Evolutionary conservation across 2,797 vertebrate genomes (phyloP).

Genomic region (Phataginus tricuspis): DNA sequence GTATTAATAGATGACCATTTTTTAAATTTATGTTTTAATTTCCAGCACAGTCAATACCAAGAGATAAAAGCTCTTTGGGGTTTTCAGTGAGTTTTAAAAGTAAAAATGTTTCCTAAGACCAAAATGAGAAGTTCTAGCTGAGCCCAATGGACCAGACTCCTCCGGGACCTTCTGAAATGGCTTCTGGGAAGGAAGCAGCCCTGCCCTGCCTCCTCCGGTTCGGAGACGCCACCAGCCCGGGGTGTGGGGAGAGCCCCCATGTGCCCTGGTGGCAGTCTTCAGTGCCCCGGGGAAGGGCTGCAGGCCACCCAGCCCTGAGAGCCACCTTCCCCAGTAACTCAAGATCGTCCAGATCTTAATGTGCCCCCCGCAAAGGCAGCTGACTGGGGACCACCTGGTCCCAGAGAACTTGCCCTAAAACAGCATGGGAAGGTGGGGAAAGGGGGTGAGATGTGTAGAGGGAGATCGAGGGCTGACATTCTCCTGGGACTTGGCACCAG

Average conservation of each 20-base stretch:
- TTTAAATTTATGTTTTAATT: background rate
- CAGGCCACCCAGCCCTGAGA: background rate
- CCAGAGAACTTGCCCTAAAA: background rate
- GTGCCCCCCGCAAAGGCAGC: background rate
- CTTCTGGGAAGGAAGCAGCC: background rate
- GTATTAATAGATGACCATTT: background rate
- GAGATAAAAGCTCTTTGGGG: background rate
- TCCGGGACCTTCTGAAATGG: background rate
- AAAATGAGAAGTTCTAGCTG: background rate
- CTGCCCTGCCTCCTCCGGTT: too few species aligned
- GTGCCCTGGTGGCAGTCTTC: background rate
- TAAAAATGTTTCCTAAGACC: background rate
- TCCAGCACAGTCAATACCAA: background rate
- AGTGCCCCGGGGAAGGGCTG: background rate
- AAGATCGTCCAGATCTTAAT: background rate
- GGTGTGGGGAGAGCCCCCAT: too few species aligned
- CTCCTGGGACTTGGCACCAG: background rate
- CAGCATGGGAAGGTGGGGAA: rapidly evolving
- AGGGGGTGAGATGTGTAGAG: background rate
- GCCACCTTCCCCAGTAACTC: background rate
- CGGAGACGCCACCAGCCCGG: background rate
- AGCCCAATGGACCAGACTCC: background rate
- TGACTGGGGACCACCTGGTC: background rate
- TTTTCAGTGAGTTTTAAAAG: background rate
- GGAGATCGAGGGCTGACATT: background rate